Evolutionary conservation across 1,140 invertebrate species (phyloP).

Genomic region (Chionoecetes opilio): DNA sequence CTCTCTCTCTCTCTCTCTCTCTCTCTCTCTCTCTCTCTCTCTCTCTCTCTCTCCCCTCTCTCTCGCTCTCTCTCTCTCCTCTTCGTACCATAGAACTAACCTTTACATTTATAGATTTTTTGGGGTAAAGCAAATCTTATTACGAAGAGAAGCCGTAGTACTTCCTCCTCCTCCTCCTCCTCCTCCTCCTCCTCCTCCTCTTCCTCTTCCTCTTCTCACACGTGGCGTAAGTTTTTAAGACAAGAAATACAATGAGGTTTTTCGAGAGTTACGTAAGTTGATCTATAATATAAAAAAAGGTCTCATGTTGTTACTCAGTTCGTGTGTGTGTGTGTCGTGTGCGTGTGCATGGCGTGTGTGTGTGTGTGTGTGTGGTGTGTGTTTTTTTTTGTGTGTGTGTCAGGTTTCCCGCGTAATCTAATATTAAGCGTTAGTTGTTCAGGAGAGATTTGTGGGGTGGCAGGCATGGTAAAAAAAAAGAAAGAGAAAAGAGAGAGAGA

Average conservation of each 20-base stretch:
- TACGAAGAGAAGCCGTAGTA: too few relatives aligned
- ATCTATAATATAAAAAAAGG: too few relatives aligned
- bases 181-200: conserved; percentile 31
- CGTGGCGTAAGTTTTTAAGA: not conserved
- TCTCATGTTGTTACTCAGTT: too few relatives aligned
- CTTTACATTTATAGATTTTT: too few relatives aligned
- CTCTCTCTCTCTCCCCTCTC: not conserved
- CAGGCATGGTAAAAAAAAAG: not conserved
- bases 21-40: not conserved
- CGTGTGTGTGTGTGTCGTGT: too few relatives aligned
- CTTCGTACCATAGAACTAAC: not conserved
- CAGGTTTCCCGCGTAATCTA: conserved; percentile 7
- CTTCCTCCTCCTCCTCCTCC: not conserved
- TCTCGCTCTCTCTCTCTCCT: not conserved
- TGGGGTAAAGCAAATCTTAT: too few relatives aligned
- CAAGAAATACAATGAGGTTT: too few relatives aligned
- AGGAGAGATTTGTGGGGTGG: not conserved
- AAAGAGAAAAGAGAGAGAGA: not conserved
- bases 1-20: not conserved
- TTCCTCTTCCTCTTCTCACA: not conserved
- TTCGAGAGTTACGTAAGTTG: too few relatives aligned
- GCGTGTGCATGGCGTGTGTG: not conserved
- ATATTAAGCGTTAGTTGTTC: conserved; percentile 30
- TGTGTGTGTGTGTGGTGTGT: conserved; percentile 9
- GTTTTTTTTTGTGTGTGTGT: not conserved